Base-by-base conservation (phyloP, 2,113 vertebrate genomes). In the Proteles cristata region DNA sequence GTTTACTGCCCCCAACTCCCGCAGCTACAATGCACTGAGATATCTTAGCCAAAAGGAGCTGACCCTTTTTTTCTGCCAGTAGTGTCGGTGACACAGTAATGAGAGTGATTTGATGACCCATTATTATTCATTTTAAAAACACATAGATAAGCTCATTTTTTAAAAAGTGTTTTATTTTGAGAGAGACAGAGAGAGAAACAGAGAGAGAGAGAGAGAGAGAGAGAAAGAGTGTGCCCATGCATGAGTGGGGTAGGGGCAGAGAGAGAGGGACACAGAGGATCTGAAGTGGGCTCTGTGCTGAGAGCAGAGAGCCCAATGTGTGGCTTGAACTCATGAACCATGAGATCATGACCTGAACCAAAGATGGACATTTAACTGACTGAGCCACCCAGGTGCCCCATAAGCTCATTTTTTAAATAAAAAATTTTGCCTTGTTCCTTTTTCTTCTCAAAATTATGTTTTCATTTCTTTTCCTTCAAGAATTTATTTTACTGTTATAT, bases 81-180 rank as follows among this genome's bases (percentile, higher is more conserved):
- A 35, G 39, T 45, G 19, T 65, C 65, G 33, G 19, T 65, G n/a
- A 74, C n/a, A 33, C 1, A 33, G 21, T 76, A 33, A 69, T 16
- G 19, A 25, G 11, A 31, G 50, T 85, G 69, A 96, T 53, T 63
- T 68, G 66, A 45, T 43, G 23, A n/a, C 5, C 48, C 16, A 31
- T 21, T 21, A 33, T 86, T 10, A 65, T 89, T 50, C 76, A 65
- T 80, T 87, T 83, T 21, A 65, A 80, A 92, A 80, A 95, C 69
- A 63, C 4, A 55, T 43, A 28, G 68, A 50, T 39, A 76, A 88
- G 11, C 2, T 61, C 9, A 39, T 50, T 80, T 80, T 50, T 80
- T 23, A 61, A 25, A 61, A 61, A 61, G 58, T 23, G 58, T 61
- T 61, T 61, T 61, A 61, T 61, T 61, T 61, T 61, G 58, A 61